A percentile compares a stretch with the other conserved stretches of the same genome.
Evolutionary conservation across 2,888 invertebrate genomes (phyloP).

Genomic region (Dasypogon diadema): DNA sequence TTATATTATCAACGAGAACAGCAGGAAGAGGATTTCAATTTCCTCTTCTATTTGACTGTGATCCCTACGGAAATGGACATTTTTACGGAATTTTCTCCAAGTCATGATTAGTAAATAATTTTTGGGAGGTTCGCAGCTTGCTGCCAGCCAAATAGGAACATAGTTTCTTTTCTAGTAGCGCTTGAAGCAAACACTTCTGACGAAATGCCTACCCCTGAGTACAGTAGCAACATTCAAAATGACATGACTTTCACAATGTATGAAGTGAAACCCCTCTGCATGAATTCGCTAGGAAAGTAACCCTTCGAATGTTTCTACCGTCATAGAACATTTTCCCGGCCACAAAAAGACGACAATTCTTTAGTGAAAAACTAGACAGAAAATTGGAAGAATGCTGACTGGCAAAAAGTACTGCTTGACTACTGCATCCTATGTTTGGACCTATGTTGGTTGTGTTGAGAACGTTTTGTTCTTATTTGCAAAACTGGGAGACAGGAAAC

Average conservation of each 20-base stretch:
- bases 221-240: not conserved
- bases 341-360: not conserved
- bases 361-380: slow-evolving; percentile 46
- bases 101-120: slow-evolving; percentile 49
- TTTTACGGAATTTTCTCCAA: slow-evolving; percentile 42
- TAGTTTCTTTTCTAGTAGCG: slow-evolving; percentile 33
- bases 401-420: slow-evolving; percentile 46
- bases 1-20: slow-evolving; percentile 45
- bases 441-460: slow-evolving; percentile 39
- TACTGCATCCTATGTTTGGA: slow-evolving; percentile 20
- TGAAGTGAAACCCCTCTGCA: not conserved
- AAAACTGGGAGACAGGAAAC: slow-evolving; percentile 33
- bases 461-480: slow-evolving; percentile 22
- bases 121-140: slow-evolving; percentile 3
- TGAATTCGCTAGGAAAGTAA: slow-evolving; percentile 20
- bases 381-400: slow-evolving; percentile 56
- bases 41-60: slow-evolving; percentile 36
- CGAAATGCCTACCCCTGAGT: slow-evolving; percentile 33
- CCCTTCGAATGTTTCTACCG: slow-evolving; percentile 42
- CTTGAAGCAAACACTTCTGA: slow-evolving; percentile 45
- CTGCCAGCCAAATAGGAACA: not conserved
- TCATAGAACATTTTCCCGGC: slow-evolving; percentile 6
- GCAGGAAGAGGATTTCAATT: slow-evolving; percentile 49
- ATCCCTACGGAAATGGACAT: slow-evolving; percentile 47
- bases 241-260: slow-evolving; percentile 43